Conservation (phyloP, 2,888 invertebrate species). For the Spisula subtruncata region DNA sequence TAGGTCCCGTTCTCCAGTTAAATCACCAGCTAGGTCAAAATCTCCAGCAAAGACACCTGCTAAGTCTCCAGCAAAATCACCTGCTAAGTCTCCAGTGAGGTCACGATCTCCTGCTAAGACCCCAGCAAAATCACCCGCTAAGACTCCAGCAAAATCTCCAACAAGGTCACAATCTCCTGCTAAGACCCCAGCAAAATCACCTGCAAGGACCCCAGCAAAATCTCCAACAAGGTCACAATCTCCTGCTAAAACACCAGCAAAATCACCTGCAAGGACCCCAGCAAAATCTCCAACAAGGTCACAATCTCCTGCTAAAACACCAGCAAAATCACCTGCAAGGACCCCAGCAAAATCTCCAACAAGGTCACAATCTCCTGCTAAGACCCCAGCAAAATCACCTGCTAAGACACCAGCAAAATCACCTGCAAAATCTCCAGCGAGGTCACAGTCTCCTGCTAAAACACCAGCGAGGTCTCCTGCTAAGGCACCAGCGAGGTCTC, state of each 20-base stretch:
- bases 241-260: conserved; percentile 40
- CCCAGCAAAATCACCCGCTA: conserved; percentile 44
- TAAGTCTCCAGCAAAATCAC: conserved; percentile 46
- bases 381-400: conserved; percentile 27
- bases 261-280: conserved; percentile 47
- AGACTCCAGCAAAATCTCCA: conserved; percentile 19
- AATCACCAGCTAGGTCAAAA: background rate
- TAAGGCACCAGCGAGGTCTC: conserved; percentile 48
- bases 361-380: background rate
- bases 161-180: background rate
- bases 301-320: conserved; percentile 34
- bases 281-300: conserved; percentile 33
- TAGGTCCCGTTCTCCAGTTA: conserved; percentile 24
- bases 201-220: conserved; percentile 24
- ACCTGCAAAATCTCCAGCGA: conserved; percentile 38
- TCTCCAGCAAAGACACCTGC: background rate
- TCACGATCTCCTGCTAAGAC: conserved; percentile 21
- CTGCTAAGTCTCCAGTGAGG: conserved; percentile 29
- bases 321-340: conserved; percentile 20
- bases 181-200: background rate
- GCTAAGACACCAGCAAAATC: conserved; percentile 7
- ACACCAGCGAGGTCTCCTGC: conserved; percentile 18
- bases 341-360: conserved; percentile 17
- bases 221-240: conserved; percentile 32
- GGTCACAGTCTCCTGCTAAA: background rate